phyloP scores from a whole-genome alignment of 2,888 invertebrate genomes.

The Osedax frankpressi region DNA sequence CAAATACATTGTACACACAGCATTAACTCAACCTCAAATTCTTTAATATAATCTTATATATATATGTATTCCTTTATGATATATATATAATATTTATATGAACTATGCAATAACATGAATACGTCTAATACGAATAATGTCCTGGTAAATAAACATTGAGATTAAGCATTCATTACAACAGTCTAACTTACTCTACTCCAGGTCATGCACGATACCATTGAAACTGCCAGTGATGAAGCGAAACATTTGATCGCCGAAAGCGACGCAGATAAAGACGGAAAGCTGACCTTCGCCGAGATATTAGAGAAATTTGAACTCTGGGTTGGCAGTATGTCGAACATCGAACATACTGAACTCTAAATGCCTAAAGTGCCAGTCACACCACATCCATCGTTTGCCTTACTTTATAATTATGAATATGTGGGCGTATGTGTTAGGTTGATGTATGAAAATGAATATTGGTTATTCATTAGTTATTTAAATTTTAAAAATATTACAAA shows the following conservation, averaged over 20 bases:
- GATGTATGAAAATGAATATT: too few species aligned
- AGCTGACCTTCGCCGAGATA: constrained; percentile 74
- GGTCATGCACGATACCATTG: constrained; percentile 59
- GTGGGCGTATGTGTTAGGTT: too few species aligned
- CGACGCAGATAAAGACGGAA: constrained; percentile 56
- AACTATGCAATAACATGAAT: not conserved
- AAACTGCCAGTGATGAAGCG: constrained; percentile 78
- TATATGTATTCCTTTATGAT: not conserved
- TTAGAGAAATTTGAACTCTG: constrained; percentile 85
- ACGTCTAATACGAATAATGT: not conserved
- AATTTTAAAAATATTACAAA: too few species aligned
- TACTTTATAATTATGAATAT: too few species aligned
- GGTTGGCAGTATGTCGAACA: constrained; percentile 55
- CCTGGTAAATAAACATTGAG: constrained; percentile 37
- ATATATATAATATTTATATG: not conserved
- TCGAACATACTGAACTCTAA: not conserved
- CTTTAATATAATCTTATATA: not conserved
- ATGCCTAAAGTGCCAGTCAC: too few species aligned
- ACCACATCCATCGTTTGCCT: too few species aligned
- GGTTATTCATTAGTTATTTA: too few species aligned
- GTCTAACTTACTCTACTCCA: constrained; percentile 31
- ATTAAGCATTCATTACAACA: not conserved
- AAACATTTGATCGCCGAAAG: constrained; percentile 61
- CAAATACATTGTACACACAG: too few species aligned
- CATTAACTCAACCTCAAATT: too few species aligned